phyloP scores from a whole-genome alignment of 2,888 invertebrate genomes.

The Tenthredo livida region DNA sequence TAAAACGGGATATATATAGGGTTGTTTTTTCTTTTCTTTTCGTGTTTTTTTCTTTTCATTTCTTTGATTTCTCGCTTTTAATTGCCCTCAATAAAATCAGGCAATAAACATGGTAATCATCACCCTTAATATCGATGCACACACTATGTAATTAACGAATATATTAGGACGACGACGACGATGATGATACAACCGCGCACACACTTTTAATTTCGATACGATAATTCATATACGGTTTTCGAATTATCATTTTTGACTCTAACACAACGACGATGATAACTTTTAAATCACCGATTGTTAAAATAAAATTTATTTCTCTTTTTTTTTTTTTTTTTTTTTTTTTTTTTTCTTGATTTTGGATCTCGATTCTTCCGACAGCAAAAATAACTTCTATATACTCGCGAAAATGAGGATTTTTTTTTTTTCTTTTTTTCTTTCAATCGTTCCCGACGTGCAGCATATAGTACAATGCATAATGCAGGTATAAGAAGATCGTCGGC shows the following conservation, averaged over 20 bases:
- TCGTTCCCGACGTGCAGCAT: neutral
- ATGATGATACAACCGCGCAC: conserved; percentile 19
- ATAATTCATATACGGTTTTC: neutral
- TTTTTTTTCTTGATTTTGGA: neutral
- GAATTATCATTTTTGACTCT: too few species aligned
- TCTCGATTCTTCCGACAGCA: neutral
- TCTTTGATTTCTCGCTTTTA: neutral
- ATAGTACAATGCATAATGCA: too few species aligned
- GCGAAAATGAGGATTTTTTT: neutral
- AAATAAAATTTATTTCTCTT: too few species aligned
- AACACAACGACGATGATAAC: too few species aligned
- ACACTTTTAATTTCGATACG: conserved; percentile 38
- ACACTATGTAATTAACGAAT: neutral
- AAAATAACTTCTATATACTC: neutral
- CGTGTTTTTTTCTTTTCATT: neutral
- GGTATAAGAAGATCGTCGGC: too few species aligned
- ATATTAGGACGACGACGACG: neutral
- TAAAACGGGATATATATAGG: neutral
- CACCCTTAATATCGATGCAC: neutral
- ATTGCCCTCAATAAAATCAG: neutral
- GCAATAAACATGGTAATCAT: neutral
- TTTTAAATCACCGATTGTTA: too few species aligned
- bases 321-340: too few species aligned
- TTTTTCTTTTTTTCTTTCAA: neutral
- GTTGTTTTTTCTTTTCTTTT: neutral